Evolutionary conservation across 2,888 invertebrate species (phyloP).

Genomic region (Yponomeuta plumbellus): DNA sequence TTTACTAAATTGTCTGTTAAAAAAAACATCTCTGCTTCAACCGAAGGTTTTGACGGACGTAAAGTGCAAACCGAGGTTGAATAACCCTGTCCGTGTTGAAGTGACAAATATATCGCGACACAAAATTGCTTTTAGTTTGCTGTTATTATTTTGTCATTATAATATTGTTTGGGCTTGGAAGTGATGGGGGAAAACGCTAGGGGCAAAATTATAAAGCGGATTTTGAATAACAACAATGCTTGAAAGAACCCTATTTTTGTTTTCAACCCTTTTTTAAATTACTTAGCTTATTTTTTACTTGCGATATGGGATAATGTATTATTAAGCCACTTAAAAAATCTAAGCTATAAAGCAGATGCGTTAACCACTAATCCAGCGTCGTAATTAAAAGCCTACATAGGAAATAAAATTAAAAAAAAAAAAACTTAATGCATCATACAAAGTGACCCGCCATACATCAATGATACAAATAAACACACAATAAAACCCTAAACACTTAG

Average conservation of each 20-base stretch:
- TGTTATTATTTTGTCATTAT: conserved; percentile 2
- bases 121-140: neutral
- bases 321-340: conserved; percentile 21
- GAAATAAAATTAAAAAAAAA: no score
- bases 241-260: no score
- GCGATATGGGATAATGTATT: neutral
- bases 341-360: no score
- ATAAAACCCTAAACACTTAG: neutral
- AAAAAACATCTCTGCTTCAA: no score
- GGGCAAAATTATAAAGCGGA: neutral
- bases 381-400: no score
- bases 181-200: neutral
- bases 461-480: neutral
- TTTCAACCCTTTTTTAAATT: no score
- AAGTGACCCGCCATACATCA: neutral
- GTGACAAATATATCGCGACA: neutral
- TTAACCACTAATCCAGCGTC: no score
- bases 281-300: no score
- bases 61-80: neutral
- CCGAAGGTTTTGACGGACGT: no score
- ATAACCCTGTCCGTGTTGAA: neutral
- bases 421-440: neutral
- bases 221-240: no score
- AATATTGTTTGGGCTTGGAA: neutral
- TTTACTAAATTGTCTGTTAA: no score